Evolutionary conservation across 1,140 invertebrate genomes (phyloP), one percentile per base, ranked within the genome.

Genomic region (Bradynema listronoti): DNA sequence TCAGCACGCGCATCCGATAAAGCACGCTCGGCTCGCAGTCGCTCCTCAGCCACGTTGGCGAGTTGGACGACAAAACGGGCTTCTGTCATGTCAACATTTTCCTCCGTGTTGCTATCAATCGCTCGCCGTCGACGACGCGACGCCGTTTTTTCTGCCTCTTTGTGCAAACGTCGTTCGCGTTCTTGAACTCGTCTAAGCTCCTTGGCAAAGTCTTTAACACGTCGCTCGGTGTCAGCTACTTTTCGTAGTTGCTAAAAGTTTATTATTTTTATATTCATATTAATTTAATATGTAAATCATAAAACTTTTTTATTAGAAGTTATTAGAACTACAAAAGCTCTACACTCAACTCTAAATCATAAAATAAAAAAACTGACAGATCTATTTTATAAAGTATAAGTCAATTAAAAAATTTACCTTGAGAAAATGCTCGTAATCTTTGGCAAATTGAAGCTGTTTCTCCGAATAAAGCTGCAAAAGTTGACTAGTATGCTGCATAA

Each of bases 351-450:
- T n/a, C n/a, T n/a, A n/a, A n/a, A n/a, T n/a, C n/a, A n/a, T n/a
- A n/a, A n/a, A n/a, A n/a, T n/a, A n/a, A n/a, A n/a, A n/a, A n/a
- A n/a, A n/a, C n/a, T n/a, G n/a, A n/a, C n/a, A n/a, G n/a, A n/a
- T n/a, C n/a, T n/a, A n/a, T n/a, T n/a, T n/a, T n/a, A n/a, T n/a
- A n/a, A n/a, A n/a, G n/a, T n/a, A n/a, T n/a, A n/a, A n/a, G n/a
- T 4, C n/a, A 7, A 4, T 24, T 24, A 6, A 52, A 52, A 24
- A 1, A 58, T 29, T 49, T 27, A 69, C 67, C 46, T 50, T 39
- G 22, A 69, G 19, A 54, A 71, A 69, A 39, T 69, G 69, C 11
- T 65, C 68, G 33, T 72, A 66, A 42, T 69, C 65, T 25, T 55
- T 16, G 6, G 63, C 56, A 47, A 69, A 69, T 32, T 65, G 58